Percentiles rank a stretch among this genome's conserved stretches.
These are phyloP conservation scores for Hydrophis major DNA, from an alignment of 2,797 vertebrate species.

Conservation along the genomic window DNA sequence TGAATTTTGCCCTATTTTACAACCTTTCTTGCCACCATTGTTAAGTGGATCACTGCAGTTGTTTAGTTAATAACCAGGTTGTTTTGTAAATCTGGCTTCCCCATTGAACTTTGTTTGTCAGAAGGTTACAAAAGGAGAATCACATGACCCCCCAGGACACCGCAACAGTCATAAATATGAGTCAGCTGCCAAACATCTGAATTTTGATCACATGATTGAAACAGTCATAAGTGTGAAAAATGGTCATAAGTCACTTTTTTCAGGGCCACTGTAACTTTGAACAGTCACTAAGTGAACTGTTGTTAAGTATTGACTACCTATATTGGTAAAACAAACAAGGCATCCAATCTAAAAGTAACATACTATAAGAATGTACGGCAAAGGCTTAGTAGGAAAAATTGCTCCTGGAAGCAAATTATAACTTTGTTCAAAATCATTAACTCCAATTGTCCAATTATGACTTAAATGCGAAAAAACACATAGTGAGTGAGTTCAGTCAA, in stretches of 20 bases:
- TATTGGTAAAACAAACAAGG: neutral
- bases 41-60: neutral
- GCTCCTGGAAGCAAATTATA: neutral
- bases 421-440: neutral
- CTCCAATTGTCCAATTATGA: neutral
- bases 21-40: neutral
- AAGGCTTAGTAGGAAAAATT: neutral
- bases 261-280: neutral
- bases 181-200: neutral
- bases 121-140: neutral
- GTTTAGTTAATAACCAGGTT: neutral
- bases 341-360: neutral
- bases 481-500: neutral
- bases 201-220: neutral
- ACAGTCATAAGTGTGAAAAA: neutral
- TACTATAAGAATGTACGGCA: neutral
- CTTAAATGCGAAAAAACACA: neutral
- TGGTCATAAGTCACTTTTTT: neutral
- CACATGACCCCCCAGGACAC: neutral
- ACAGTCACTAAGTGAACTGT: neutral
- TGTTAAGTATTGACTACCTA: neutral
- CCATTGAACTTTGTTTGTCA: neutral
- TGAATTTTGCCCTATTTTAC: neutral
- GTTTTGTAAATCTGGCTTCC: neutral
- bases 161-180: neutral